Conservation (phyloP, 1,140 invertebrate species). For the Copidosoma floridanum region DNA sequence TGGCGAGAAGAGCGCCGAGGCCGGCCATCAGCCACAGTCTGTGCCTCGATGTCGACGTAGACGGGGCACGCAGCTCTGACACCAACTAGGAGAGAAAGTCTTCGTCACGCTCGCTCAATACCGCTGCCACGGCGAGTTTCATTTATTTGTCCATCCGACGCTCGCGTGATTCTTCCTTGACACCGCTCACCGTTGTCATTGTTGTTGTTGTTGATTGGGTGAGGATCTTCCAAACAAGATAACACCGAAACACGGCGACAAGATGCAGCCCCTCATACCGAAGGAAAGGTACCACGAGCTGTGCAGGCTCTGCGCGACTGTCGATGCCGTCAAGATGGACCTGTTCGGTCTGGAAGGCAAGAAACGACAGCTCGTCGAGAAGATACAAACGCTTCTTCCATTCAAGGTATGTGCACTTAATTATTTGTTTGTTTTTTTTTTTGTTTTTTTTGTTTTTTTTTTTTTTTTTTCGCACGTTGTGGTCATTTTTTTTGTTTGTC, state of each 20-base stretch:
- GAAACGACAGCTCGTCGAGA: constrained; percentile 55
- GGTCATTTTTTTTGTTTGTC: background rate
- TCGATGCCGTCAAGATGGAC: constrained; percentile 57
- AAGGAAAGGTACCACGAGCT: constrained; percentile 54
- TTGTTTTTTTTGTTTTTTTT: too few relatives aligned
- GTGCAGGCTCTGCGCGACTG: constrained; percentile 57
- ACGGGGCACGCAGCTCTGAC: constrained; percentile 11
- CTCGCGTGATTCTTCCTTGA: background rate
- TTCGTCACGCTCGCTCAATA: constrained; percentile 33
- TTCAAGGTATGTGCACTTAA: too few relatives aligned
- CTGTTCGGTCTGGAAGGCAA: constrained; percentile 57
- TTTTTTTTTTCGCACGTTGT: background rate
- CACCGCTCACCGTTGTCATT: background rate
- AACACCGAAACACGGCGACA: background rate
- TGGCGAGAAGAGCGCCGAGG: constrained; percentile 3
- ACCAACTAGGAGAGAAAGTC: too few relatives aligned
- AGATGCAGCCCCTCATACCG: constrained; percentile 15
- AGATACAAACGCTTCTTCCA: constrained; percentile 56
- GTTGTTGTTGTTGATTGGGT: background rate
- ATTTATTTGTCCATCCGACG: constrained; percentile 19
- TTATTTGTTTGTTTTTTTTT: too few relatives aligned
- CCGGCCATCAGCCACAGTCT: constrained; percentile 14
- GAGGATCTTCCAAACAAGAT: too few relatives aligned
- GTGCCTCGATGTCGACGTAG: constrained; percentile 1
- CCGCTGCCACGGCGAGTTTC: constrained; percentile 29